Evolutionary conservation across 2,888 invertebrate species (phyloP).

Genomic region (Drosophila anomalata): DNA sequence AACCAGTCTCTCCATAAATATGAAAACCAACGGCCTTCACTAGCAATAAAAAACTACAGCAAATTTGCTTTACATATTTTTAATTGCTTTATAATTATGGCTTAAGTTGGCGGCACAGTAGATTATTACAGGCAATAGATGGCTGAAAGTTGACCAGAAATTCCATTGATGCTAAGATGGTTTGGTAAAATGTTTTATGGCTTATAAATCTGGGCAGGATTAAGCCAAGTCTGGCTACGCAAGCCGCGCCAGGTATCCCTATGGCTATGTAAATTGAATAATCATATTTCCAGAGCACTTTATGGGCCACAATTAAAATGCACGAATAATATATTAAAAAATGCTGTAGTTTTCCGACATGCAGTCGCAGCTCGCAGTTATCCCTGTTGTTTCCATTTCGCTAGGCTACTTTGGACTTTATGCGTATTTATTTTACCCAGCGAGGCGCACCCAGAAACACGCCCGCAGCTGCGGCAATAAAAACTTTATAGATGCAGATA

Average conservation of each 20-base stretch:
- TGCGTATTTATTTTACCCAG: constrained; percentile 53
- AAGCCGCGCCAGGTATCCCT: constrained; percentile 1
- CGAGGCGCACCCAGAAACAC: constrained; percentile 74
- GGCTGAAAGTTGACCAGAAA: neutral
- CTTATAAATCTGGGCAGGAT: neutral
- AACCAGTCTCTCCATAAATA: constrained; percentile 5
- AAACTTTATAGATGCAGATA: constrained; percentile 54
- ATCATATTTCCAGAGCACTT: constrained; percentile 22
- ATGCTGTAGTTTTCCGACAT: constrained; percentile 19
- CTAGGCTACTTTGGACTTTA: constrained; percentile 34
- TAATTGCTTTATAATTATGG: constrained; percentile 6
- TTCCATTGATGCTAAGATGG: neutral
- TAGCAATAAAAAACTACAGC: neutral
- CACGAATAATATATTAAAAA: constrained; percentile 37
- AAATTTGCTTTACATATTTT: constrained; percentile 3
- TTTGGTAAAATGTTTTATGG: constrained; percentile 1
- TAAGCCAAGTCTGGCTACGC: neutral
- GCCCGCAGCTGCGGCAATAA: constrained; percentile 76
- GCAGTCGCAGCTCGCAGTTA: constrained; percentile 19
- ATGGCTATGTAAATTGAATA: constrained; percentile 28
- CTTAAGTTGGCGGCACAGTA: neutral
- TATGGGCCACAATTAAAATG: constrained; percentile 40
- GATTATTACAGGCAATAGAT: neutral
- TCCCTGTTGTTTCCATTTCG: constrained; percentile 31
- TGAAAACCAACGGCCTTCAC: neutral